Base-by-base conservation (phyloP, 2,888 invertebrate species). In the Chromoteleia sp. region DNA sequence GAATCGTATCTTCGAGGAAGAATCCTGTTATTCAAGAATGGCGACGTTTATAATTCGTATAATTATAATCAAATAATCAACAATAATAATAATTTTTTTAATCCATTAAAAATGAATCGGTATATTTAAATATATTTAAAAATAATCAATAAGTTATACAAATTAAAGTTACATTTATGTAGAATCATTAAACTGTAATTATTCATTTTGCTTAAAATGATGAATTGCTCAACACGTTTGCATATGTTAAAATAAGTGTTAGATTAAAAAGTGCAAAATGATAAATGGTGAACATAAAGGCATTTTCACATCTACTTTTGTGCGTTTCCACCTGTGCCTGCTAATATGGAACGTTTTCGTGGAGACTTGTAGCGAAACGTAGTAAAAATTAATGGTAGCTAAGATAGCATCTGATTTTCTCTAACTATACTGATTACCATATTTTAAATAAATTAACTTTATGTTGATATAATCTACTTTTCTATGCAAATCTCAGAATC, bases 251-350 rank as follows among this genome's bases (percentile, higher is more conserved):
- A 36, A 36, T 36, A n/a, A n/a, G n/a, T 36, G 36, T 36, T n/a
- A 36, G 36, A 36, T 10, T 1, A 36, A 36, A 36, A 36, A 36
- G 36, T 36, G 36, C 36, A n/a, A 36, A 36, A 36, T 36, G 36
- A 36, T 36, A 36, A n/a, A 36, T 36, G 8, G n/a, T n/a, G 36
- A 36, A 36, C 2, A 36, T 36, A 36, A 29, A 0, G 36, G n/a
- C 36, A 36, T 3, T 36, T 36, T 36, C n/a, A 36, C 2, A n/a
- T 7, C 10, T 36, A 36, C 8, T 36, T 36, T 36, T n/a, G 36
- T 36, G n/a, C 36, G n/a, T 33, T 33, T 8, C 33, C 10, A 33
- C 33, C 3, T 36, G 8, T 36, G 0, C 10, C 36, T 36, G 36
- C 8, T 36, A 36, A 36, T n/a, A 10, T 36, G 1, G 10, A 36